Percentiles rank a stretch among this genome's conserved stretches.
Conservation (phyloP, 23 tunicate species). For the Halocynthia roretzi region DNA sequence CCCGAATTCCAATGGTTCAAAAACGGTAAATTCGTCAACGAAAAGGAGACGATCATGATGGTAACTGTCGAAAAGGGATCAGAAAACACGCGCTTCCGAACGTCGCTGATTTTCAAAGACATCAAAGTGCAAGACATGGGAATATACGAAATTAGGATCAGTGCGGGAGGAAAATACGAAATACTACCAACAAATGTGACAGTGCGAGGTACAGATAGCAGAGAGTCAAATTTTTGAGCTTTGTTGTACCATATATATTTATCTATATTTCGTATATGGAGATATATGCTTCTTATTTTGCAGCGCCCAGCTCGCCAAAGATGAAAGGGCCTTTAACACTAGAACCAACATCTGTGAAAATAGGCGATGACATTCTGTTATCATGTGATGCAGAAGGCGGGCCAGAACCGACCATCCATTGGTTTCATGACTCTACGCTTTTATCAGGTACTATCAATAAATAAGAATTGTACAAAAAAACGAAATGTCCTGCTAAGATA, state of each 20-base stretch:
- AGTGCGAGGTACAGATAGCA: not conserved
- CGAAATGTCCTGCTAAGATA: too few species aligned
- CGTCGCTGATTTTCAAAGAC: too few species aligned
- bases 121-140: too few species aligned
- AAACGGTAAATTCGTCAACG: not conserved
- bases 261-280: not conserved
- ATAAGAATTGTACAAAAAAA: not conserved
- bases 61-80: too few species aligned
- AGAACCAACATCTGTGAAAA: not conserved
- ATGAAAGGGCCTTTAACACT: not conserved
- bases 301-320: constrained; percentile 14
- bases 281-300: not conserved
- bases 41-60: not conserved
- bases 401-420: constrained; percentile 23
- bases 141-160: too few species aligned
- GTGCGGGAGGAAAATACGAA: too few species aligned
- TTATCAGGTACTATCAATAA: not conserved
- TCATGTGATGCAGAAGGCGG: constrained; percentile 27
- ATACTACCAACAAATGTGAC: too few species aligned
- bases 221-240: not conserved
- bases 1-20: constrained; percentile 4
- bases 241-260: not conserved
- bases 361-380: constrained; percentile 22
- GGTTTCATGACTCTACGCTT: constrained; percentile 21
- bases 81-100: too few species aligned